Base-by-base conservation (phyloP, 2,113 vertebrate species). In the Paracanthobrama guichenoti region DNA sequence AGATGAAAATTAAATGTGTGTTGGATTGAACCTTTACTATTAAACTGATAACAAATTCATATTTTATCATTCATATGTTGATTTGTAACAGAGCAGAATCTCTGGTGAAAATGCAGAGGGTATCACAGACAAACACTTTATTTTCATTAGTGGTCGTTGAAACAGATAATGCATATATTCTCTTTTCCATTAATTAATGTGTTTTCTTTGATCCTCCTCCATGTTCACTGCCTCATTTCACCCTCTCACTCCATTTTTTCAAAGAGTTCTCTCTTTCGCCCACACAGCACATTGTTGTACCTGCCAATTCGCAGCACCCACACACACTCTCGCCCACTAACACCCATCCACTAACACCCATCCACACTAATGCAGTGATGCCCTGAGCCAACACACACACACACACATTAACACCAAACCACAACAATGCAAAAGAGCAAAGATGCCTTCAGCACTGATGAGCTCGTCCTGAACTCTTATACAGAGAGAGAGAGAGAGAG, bases 241-340 rank as follows among this genome's bases (percentile, higher is more conserved):
- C 78, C 60, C 26, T 24, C 66, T 66, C 60, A 28, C 28, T 84
- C 24, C 60, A 16, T 67, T 66, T 73, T 71, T 74, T 77, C 50
- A 24, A 60, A 59, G 24, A 11, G 26, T 60, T 85, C 44, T 73
- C 77, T 74, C 42, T 55, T 53, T 66, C 79, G 39, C 78, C 71
- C 79, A 55, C 57, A 42, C 39, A 9, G 31, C 26, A 46, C 44
- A 31, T 39, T 50, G 48, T 67, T 69, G 78, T 44, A 35, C 59
- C 59, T 76, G 24, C 60, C 71, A 74, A 12, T 86, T 53, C 72
- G 3, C 78, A 26, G 74, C 57, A 55, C 50, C 57, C 85, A 81
- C 87, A 90, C 90, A 85, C 85, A 79, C 75, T 66, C 84, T 86
- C 88, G 72, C 66, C 42, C 53, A 87, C 31, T 75, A 72, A 42